Percentiles rank a stretch among this genome's conserved stretches.
phyloP scores from a whole-genome alignment of 2,888 invertebrate genomes.

The Magallana nippona region DNA sequence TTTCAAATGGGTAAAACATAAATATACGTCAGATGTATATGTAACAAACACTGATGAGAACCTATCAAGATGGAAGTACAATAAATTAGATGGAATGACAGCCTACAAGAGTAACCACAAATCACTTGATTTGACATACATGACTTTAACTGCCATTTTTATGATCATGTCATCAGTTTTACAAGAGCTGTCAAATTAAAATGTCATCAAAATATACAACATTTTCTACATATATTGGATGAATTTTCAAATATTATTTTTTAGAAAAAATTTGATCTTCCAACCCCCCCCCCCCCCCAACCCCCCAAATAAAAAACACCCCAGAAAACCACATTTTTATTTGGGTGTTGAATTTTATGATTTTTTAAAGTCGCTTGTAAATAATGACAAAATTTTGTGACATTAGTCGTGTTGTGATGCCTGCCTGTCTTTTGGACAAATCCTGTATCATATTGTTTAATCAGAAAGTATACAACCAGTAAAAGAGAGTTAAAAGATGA shows the following conservation, averaged over 20 bases:
- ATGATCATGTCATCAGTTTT: slow-evolving; percentile 18
- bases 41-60: neutral
- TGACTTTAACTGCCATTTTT: slow-evolving; percentile 24
- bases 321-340: neutral
- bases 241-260: neutral
- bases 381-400: no score
- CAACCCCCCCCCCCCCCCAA: neutral
- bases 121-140: slow-evolving; percentile 18
- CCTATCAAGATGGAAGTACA: neutral
- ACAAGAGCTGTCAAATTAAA: slow-evolving; percentile 24
- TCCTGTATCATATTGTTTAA: no score
- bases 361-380: no score
- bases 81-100: slow-evolving; percentile 16
- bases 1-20: no score
- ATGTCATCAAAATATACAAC: slow-evolving; percentile 8
- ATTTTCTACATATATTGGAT: neutral
- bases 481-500: neutral
- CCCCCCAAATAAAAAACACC: no score
- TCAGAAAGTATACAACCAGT: no score
- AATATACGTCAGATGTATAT: neutral
- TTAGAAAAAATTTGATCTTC: neutral
- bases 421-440: no score
- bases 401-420: no score
- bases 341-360: neutral
- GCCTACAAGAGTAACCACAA: neutral